Evolutionary conservation across 2,888 invertebrate genomes (phyloP).

Genomic region (Acanthacorydalis orientalis): DNA sequence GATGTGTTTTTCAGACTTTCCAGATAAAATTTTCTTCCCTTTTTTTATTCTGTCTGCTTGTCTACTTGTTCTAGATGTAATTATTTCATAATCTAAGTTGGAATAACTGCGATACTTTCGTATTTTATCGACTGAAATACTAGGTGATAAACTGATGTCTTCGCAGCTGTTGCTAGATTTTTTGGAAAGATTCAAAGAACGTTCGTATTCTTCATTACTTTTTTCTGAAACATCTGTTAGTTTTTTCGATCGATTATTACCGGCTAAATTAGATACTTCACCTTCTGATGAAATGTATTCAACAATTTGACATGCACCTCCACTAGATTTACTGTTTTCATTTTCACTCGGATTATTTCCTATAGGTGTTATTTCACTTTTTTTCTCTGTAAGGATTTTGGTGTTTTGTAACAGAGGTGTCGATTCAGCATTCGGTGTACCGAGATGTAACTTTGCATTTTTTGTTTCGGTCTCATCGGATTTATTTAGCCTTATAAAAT

Average conservation of each 20-base stretch:
- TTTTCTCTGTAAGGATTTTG: neutral
- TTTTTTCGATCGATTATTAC: neutral
- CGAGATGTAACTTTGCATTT: constrained; percentile 11
- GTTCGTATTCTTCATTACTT: neutral
- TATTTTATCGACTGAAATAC: neutral
- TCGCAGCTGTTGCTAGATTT: neutral
- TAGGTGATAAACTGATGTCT: neutral
- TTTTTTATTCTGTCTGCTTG: neutral
- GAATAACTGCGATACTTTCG: neutral
- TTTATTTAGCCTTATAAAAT: neutral
- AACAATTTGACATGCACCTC: neutral
- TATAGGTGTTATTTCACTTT: neutral
- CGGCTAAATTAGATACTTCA: neutral
- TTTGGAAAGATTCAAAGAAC: neutral
- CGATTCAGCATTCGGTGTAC: constrained; percentile 34
- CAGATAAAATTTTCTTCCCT: neutral
- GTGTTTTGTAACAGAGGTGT: constrained; percentile 24
- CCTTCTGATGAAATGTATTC: neutral
- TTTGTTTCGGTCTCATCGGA: too few species aligned
- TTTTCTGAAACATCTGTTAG: neutral
- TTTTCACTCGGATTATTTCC: neutral
- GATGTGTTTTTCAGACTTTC: neutral
- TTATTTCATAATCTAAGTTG: neutral
- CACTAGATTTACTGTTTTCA: neutral
- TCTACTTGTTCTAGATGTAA: neutral